phyloP scores from a whole-genome alignment of 2,888 invertebrate genomes.

The Athrips mouffetella region DNA sequence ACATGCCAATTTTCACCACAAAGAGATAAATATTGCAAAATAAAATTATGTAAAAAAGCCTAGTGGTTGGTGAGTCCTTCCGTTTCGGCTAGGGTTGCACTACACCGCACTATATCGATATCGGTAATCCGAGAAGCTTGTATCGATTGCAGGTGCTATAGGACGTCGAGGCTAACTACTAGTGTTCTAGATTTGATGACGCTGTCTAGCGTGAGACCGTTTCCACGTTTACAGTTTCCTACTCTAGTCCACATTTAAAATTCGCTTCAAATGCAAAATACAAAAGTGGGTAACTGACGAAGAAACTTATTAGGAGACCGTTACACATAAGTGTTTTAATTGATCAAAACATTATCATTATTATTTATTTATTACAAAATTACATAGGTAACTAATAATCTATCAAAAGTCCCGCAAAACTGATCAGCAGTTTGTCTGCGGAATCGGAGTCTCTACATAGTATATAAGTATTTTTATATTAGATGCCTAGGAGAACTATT shows the following conservation, averaged over 20 bases:
- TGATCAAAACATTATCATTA: too few relatives aligned
- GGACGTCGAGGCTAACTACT: conserved; percentile 36
- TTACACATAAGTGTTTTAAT: too few relatives aligned
- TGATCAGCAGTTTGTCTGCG: too few relatives aligned
- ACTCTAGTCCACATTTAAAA: too few relatives aligned
- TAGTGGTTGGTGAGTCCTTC: conserved; percentile 31
- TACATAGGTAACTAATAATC: too few relatives aligned
- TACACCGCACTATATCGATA: conserved; percentile 47
- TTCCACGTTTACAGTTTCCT: conserved; percentile 4
- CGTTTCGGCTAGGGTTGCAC: conserved; percentile 62
- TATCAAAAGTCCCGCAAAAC: too few relatives aligned
- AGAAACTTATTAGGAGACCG: too few relatives aligned
- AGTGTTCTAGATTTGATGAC: conserved; percentile 14
- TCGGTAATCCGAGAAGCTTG: conserved; percentile 36
- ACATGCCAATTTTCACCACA: neutral
- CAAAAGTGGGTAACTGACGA: neutral
- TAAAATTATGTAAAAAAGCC: conserved; percentile 16
- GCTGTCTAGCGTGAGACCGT: conserved; percentile 8
- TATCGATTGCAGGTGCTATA: conserved; percentile 37
- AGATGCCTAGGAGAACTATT: too few relatives aligned
- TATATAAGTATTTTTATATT: too few relatives aligned
- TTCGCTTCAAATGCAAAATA: too few relatives aligned
- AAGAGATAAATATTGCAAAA: conserved; percentile 9
- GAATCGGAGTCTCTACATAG: too few relatives aligned
- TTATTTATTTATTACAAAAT: too few relatives aligned